Evolutionary conservation across 2,797 vertebrate species (phyloP).

Genomic region (Takifugu ocellatus): DNA sequence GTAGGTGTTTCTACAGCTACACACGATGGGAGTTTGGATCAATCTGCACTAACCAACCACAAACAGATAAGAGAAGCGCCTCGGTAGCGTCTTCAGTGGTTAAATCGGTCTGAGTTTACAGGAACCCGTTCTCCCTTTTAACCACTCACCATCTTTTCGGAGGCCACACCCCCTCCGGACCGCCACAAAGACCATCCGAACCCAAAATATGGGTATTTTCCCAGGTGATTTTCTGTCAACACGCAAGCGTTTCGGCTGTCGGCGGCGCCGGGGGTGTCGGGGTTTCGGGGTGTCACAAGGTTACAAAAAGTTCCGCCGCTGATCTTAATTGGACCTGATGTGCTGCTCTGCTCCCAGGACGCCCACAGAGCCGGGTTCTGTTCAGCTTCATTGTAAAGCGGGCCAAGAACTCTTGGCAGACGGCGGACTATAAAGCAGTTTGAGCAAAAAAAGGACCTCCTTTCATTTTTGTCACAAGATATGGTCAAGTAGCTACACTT

Average conservation of each 20-base stretch:
- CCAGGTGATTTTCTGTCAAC: slow-evolving; percentile 31
- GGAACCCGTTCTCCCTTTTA: slow-evolving; percentile 6
- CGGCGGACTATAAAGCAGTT: slow-evolving; percentile 55
- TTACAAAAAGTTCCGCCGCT: slow-evolving; percentile 69
- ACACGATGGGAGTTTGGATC: too few relatives aligned
- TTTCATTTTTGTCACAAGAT: slow-evolving; percentile 41
- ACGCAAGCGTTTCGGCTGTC: slow-evolving; percentile 27
- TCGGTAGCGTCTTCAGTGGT: slow-evolving; percentile 15
- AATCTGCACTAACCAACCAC: too few relatives aligned
- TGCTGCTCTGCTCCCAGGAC: slow-evolving; percentile 62
- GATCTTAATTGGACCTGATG: slow-evolving; percentile 72
- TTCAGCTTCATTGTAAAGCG: slow-evolving; percentile 59
- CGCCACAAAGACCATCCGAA: slow-evolving; percentile 15
- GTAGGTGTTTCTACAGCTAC: too few relatives aligned
- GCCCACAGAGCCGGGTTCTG: slow-evolving; percentile 60
- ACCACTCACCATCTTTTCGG: slow-evolving; percentile 37
- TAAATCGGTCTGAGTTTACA: slow-evolving; percentile 43
- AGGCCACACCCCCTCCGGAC: slow-evolving; percentile 10
- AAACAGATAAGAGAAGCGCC: too few relatives aligned
- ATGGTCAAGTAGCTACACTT: slow-evolving; percentile 4
- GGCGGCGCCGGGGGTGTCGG: slow-evolving; percentile 55
- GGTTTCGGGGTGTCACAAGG: slow-evolving; percentile 55
- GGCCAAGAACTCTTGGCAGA: slow-evolving; percentile 68
- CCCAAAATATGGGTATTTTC: slow-evolving; percentile 4
- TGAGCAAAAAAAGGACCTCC: slow-evolving; percentile 32